These are phyloP conservation scores for Sinella curviseta DNA, from an alignment of 1,140 invertebrate species.

Conservation along the genomic window DNA sequence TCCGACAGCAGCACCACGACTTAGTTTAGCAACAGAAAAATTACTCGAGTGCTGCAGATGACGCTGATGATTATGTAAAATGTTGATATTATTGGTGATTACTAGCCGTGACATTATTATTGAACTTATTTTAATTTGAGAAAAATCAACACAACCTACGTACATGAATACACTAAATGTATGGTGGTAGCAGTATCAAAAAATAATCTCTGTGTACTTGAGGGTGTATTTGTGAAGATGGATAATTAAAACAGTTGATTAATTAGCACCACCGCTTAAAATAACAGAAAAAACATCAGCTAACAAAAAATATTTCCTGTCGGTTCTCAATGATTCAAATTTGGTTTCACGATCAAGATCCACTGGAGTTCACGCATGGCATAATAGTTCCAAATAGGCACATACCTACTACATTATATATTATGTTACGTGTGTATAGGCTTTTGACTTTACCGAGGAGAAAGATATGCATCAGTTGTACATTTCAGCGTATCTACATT, in stretches of 20 bases:
- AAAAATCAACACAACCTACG: not conserved
- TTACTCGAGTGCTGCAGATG: not conserved
- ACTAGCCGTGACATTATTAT: slow-evolving; percentile 1
- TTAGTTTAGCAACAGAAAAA: no score
- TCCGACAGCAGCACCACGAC: no score
- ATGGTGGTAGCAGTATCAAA: not conserved
- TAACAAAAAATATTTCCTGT: not conserved
- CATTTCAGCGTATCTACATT: no score
- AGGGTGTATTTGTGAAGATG: no score
- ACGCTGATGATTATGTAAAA: not conserved
- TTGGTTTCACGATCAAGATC: slow-evolving; percentile 8
- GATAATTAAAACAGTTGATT: no score
- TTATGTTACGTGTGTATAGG: no score
- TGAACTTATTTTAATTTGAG: not conserved
- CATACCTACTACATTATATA: no score
- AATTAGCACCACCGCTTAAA: not conserved
- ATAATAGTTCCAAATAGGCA: not conserved
- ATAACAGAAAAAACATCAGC: slow-evolving; percentile 13
- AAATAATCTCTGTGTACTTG: no score
- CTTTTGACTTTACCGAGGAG: no score
- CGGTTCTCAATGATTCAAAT: slow-evolving; percentile 25
- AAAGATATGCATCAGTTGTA: no score
- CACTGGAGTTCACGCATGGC: slow-evolving; percentile 13
- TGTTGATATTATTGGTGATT: slow-evolving; percentile 1
- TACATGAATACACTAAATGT: not conserved